Percentiles rank a stretch among this genome's conserved stretches.
These are phyloP conservation scores for Coracopsis vasa DNA, from an alignment of 2,113 vertebrate genomes.

Conservation along the genomic window DNA sequence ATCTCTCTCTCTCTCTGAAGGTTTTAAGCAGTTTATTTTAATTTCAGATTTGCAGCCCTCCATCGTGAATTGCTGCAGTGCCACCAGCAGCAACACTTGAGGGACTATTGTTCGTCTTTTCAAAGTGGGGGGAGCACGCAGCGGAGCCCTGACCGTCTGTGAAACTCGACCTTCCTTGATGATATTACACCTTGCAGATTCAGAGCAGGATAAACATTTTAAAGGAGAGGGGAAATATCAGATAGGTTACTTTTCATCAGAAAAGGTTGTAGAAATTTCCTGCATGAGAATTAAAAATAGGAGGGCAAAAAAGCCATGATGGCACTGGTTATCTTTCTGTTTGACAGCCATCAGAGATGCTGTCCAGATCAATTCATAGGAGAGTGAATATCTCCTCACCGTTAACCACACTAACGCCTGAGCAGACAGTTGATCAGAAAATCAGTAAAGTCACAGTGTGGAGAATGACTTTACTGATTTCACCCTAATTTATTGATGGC, in stretches of 20 bases:
- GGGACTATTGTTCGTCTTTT: conserved; percentile 13
- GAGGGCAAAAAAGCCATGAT: neutral
- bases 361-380: neutral
- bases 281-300: neutral
- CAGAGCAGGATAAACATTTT: conserved; percentile 18
- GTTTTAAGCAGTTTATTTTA: conserved; percentile 59
- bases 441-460: neutral
- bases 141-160: neutral
- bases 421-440: neutral
- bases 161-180: conserved; percentile 28
- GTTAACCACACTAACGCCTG: neutral
- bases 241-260: conserved; percentile 7
- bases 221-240: conserved; percentile 11
- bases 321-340: neutral
- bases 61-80: neutral
- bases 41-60: conserved; percentile 49
- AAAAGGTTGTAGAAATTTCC: neutral
- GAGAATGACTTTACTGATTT: neutral
- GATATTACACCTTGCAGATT: neutral
- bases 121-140: conserved; percentile 11
- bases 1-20: neutral
- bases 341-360: neutral
- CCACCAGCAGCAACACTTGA: conserved; percentile 19
- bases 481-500: neutral
- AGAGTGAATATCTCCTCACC: neutral